phyloP scores from a whole-genome alignment of 2,113 vertebrate genomes.

The Aegithalos caudatus region DNA sequence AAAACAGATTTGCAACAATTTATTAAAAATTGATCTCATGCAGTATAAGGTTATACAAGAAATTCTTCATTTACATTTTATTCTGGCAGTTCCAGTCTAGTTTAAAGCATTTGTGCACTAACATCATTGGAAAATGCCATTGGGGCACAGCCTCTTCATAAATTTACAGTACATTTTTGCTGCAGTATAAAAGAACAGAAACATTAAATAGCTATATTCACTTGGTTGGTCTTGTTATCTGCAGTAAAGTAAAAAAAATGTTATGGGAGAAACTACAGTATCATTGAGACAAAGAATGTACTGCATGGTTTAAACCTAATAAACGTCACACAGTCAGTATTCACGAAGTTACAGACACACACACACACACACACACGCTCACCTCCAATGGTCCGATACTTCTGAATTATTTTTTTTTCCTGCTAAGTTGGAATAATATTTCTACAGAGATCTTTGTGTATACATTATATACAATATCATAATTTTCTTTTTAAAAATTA shows the following conservation, averaged over 20 bases:
- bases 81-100: slow-evolving; percentile 84
- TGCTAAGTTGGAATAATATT: slow-evolving; percentile 85
- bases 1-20: slow-evolving; percentile 89
- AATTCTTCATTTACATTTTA: slow-evolving; percentile 82
- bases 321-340: slow-evolving; percentile 79
- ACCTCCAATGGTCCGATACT: slow-evolving; percentile 78
- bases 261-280: slow-evolving; percentile 75
- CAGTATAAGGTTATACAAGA: slow-evolving; percentile 86
- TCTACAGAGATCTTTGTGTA: slow-evolving; percentile 86
- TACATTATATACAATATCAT: slow-evolving; percentile 88
- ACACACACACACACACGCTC: slow-evolving; percentile 73
- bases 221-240: slow-evolving; percentile 78
- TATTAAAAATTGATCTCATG: slow-evolving; percentile 91
- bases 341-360: slow-evolving; percentile 81
- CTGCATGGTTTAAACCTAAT: slow-evolving; percentile 79
- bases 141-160: slow-evolving; percentile 80
- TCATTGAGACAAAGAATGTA: slow-evolving; percentile 80
- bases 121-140: slow-evolving; percentile 80
- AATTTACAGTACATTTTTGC: slow-evolving; percentile 79
- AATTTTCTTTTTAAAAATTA: slow-evolving; percentile 76
- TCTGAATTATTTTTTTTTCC: slow-evolving; percentile 70
- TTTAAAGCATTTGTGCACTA: slow-evolving; percentile 84
- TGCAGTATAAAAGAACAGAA: slow-evolving; percentile 80
- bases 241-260: slow-evolving; percentile 72
- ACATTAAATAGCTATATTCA: slow-evolving; percentile 77